phyloP scores from a whole-genome alignment of 2,113 vertebrate genomes.

The Saimiri boliviensis region DNA sequence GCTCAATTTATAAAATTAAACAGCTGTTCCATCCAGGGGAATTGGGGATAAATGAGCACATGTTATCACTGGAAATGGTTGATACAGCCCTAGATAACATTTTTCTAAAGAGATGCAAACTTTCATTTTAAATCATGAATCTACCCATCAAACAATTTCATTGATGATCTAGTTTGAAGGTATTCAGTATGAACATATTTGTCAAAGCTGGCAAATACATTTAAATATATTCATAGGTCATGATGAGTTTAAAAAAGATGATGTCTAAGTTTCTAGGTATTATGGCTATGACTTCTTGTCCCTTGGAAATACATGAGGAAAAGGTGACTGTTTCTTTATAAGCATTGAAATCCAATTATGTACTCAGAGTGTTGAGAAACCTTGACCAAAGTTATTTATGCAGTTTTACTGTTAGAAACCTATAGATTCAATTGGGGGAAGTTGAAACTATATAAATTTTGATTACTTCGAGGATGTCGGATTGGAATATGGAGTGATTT shows the following conservation, averaged over 20 bases:
- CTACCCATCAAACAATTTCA: not conserved
- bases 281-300: not conserved
- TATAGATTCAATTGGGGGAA: not conserved
- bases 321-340: not conserved
- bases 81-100: not conserved
- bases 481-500: not conserved
- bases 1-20: slow-evolving; percentile 59
- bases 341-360: not conserved
- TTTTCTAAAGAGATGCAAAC: not conserved
- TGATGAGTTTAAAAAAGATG: not conserved
- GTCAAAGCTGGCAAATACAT: not conserved
- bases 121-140: slow-evolving; percentile 38
- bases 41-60: slow-evolving; percentile 17
- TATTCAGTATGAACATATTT: not conserved
- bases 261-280: not conserved
- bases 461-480: not conserved
- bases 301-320: not conserved
- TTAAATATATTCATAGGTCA: not conserved
- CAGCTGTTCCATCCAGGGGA: slow-evolving; percentile 42
- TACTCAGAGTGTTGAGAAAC: not conserved
- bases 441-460: not conserved
- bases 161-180: not conserved
- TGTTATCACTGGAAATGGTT: not conserved
- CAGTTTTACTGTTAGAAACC: not conserved
- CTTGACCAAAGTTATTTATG: not conserved